These are phyloP conservation scores for Cryptoprocta ferox DNA, from an alignment of 2,797 vertebrate species.

Conservation along the genomic window DNA sequence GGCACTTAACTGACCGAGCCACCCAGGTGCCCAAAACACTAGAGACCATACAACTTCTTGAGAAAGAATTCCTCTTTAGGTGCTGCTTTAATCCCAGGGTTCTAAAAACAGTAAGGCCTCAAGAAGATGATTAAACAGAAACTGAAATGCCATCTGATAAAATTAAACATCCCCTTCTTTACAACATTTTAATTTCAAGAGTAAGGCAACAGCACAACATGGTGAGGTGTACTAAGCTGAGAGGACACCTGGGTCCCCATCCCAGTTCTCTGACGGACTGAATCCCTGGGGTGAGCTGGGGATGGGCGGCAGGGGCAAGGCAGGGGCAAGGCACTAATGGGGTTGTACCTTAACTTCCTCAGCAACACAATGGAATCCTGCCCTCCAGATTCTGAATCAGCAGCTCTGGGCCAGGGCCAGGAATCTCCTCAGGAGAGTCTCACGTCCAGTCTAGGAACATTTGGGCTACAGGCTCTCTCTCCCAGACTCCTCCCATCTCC, in stretches of 20 bases:
- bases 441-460: neutral
- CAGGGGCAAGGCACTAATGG: neutral
- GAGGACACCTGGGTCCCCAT: neutral
- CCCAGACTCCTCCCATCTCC: neutral
- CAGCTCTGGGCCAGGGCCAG: neutral
- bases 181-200: conserved; percentile 35
- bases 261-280: neutral
- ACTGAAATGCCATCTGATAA: conserved; percentile 45
- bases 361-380: neutral
- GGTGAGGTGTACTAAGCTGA: neutral
- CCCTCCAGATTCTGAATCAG: conserved; percentile 28
- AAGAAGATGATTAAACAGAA: conserved; percentile 35
- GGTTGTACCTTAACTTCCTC: neutral
- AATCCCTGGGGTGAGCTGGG: neutral
- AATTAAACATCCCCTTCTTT: conserved; percentile 10
- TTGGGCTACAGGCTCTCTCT: neutral
- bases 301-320: neutral
- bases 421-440: neutral
- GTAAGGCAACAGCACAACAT: neutral
- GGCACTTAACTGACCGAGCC: too few relatives aligned
- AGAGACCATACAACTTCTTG: neutral
- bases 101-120: conserved; percentile 26
- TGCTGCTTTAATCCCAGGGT: conserved; percentile 36
- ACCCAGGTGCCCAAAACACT: too few relatives aligned
- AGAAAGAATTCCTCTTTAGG: conserved; percentile 29